phyloP scores from a whole-genome alignment of 2,797 vertebrate species.

The Spinus pinus region DNA sequence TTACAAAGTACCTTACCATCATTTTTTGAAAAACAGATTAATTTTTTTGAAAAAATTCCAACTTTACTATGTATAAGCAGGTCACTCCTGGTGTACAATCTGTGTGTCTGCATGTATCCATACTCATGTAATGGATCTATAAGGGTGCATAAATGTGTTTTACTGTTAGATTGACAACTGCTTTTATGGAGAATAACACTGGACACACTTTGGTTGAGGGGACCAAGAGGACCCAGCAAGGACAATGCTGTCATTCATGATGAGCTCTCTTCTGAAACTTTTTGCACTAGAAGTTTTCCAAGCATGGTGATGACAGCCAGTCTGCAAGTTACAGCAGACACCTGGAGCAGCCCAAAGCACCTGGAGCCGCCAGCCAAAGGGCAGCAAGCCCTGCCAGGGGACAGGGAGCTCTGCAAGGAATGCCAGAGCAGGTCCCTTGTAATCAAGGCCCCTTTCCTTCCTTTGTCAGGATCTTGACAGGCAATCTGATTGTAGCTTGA shows the following conservation, averaged over 20 bases:
- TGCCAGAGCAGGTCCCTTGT: not conserved
- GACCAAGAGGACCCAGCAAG: not conserved
- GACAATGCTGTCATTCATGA: not conserved
- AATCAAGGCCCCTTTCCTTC: conserved; percentile 18
- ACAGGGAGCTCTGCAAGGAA: not conserved
- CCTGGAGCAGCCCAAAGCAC: not conserved
- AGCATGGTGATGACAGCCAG: not conserved
- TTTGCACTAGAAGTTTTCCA: not conserved
- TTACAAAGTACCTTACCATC: not conserved
- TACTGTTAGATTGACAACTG: not conserved
- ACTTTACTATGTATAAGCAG: not conserved
- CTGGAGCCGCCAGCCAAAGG: not conserved
- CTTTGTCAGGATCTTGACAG: conserved; percentile 14
- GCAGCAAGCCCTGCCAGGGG: not conserved
- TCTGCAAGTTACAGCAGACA: not conserved
- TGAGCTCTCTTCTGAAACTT: not conserved
- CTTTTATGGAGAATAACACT: not conserved
- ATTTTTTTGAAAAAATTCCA: not conserved
- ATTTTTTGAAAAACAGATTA: accelerated
- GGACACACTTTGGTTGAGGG: accelerated
- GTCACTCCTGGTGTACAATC: not conserved
- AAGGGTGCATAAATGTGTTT: not conserved
- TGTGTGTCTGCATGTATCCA: not conserved
- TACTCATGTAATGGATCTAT: not conserved
- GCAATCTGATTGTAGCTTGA: not conserved